These are phyloP conservation scores for Vesta saturnalis DNA, from an alignment of 2,888 invertebrate species.

Conservation along the genomic window DNA sequence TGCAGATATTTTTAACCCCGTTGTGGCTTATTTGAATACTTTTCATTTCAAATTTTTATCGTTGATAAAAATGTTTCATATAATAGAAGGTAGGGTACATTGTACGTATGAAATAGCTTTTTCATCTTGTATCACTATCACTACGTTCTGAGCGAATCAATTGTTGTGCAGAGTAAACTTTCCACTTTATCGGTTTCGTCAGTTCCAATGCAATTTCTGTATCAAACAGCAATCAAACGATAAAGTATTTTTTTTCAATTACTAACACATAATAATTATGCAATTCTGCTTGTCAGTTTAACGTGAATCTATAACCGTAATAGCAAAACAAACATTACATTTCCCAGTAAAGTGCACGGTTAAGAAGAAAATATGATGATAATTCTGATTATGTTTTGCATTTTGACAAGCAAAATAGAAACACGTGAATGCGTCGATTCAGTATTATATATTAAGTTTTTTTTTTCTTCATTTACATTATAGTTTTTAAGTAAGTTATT, in stretches of 20 bases:
- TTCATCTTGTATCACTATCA: constrained; percentile 1
- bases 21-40: background rate
- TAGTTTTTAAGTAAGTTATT: background rate
- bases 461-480: background rate
- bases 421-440: background rate
- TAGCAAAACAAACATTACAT: no score
- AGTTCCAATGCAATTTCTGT: background rate
- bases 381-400: background rate
- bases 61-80: background rate
- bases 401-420: constrained; percentile 1
- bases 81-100: background rate
- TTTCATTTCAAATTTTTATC: background rate
- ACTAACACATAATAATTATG: no score
- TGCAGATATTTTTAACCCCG: no score
- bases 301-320: no score
- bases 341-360: no score
- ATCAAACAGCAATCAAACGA: background rate
- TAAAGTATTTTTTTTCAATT: no score
- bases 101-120: constrained; percentile 7
- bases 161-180: constrained; percentile 6
- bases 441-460: background rate
- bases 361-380: no score
- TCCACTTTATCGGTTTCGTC: constrained; percentile 8
- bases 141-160: constrained; percentile 3
- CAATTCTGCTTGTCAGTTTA: no score